Conservation (phyloP, 2,888 invertebrate genomes). For the Sphaeridia pumilis region DNA sequence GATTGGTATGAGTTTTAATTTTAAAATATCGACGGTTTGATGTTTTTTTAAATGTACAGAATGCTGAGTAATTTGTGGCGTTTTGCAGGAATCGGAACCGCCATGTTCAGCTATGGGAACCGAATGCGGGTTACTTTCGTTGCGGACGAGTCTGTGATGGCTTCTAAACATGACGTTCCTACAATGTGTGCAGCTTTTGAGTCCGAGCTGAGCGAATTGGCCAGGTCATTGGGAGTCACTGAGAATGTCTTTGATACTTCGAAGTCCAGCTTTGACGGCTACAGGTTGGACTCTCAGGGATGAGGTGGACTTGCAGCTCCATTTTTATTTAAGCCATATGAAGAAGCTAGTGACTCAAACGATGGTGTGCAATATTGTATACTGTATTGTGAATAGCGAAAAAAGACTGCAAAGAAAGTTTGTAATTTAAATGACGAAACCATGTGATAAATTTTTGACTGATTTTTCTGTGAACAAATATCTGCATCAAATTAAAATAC, state of each 20-base stretch:
- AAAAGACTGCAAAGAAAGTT: too few species aligned
- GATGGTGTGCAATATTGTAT: too few species aligned
- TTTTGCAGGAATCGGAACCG: constrained; percentile 20
- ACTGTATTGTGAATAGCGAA: too few species aligned
- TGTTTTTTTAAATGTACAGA: too few species aligned
- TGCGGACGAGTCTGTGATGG: constrained; percentile 11
- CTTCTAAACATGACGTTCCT: constrained; percentile 5
- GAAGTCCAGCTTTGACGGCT: background rate
- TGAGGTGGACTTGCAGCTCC: background rate
- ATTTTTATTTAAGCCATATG: too few species aligned
- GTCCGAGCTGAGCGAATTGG: constrained; percentile 4
- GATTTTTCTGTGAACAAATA: too few species aligned
- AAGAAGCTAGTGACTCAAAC: too few species aligned
- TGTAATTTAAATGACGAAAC: too few species aligned
- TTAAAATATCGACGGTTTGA: background rate
- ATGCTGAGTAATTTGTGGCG: constrained; percentile 1
- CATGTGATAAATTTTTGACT: too few species aligned
- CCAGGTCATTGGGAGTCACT: background rate
- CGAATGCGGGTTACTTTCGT: constrained; percentile 16
- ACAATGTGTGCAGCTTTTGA: constrained; percentile 10
- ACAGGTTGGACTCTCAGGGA: background rate
- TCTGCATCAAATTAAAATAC: too few species aligned
- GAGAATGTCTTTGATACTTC: background rate
- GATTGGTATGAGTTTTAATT: constrained; percentile 12
- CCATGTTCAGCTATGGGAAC: constrained; percentile 18